A percentile compares a stretch with the other conserved stretches of the same genome.
Conservation (phyloP, 1,140 invertebrate genomes). For the Lineus longissimus region DNA sequence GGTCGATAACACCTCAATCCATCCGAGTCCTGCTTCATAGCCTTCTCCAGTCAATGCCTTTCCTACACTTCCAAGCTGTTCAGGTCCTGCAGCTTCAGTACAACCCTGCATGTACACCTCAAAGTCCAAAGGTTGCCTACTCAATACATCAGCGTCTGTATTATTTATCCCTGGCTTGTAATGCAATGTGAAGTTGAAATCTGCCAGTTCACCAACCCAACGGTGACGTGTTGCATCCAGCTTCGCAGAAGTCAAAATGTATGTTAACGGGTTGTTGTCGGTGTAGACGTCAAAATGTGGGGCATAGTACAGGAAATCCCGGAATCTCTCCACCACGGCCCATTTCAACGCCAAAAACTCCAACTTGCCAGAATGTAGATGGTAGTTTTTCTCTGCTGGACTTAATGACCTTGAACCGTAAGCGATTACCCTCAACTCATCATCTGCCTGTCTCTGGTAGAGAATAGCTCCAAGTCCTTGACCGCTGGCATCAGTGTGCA, state of each 20-base stretch:
- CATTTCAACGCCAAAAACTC: slow-evolving; percentile 21
- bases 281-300: slow-evolving; percentile 15
- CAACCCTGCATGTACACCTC: no score
- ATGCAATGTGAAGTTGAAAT: slow-evolving; percentile 13
- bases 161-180: slow-evolving; percentile 12
- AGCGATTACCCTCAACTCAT: slow-evolving; percentile 19
- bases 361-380: slow-evolving; percentile 19
- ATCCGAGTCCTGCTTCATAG: no score
- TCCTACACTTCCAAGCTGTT: no score
- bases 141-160: no score
- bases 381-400: slow-evolving; percentile 18
- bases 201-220: slow-evolving; percentile 16
- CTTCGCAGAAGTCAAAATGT: slow-evolving; percentile 12
- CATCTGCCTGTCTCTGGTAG: slow-evolving; percentile 36
- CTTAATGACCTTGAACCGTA: slow-evolving; percentile 25
- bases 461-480: slow-evolving; percentile 51
- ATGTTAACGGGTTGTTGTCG: slow-evolving; percentile 19
- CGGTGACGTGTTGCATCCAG: slow-evolving; percentile 13
- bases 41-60: no score
- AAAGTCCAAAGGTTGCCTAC: no score
- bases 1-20: no score
- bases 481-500: no score
- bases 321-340: slow-evolving; percentile 12
- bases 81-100: no score
- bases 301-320: slow-evolving; percentile 18